Evolutionary conservation across 2,888 invertebrate species (phyloP).

Genomic region (Tipula lateralis): DNA sequence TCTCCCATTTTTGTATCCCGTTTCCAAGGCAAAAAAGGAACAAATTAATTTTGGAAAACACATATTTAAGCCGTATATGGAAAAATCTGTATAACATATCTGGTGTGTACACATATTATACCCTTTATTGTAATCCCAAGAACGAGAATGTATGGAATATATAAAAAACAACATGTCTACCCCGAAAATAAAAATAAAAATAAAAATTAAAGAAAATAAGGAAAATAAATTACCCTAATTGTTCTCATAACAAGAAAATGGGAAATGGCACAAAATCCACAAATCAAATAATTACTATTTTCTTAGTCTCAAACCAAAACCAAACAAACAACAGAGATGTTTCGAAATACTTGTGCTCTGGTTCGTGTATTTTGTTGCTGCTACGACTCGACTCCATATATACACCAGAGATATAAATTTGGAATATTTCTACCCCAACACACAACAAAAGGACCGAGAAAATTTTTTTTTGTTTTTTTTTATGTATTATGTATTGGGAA

Average conservation of each 20-base stretch:
- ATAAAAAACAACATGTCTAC: background rate
- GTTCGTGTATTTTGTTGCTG: background rate
- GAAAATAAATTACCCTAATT: conserved; percentile 24
- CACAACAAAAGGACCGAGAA: background rate
- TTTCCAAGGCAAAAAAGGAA: background rate
- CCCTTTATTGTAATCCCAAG: background rate
- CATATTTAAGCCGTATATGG: background rate
- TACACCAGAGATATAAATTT: background rate
- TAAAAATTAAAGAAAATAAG: background rate
- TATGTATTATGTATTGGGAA: too few relatives aligned
- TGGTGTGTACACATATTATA: background rate
- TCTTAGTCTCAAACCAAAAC: background rate
- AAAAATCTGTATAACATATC: background rate
- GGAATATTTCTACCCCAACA: background rate
- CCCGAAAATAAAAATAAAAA: background rate
- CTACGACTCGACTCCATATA: background rate
- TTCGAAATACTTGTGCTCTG: background rate
- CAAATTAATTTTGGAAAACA: background rate
- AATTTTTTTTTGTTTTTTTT: background rate
- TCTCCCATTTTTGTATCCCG: too few relatives aligned
- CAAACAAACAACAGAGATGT: conserved; percentile 3
- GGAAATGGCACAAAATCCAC: background rate
- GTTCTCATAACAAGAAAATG: conserved; percentile 11
- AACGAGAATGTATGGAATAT: background rate
- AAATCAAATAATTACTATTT: conserved; percentile 24